Percentiles rank a stretch among this genome's conserved stretches.
Conservation (phyloP, 2,113 vertebrate species). For the Nycticorax nycticorax region DNA sequence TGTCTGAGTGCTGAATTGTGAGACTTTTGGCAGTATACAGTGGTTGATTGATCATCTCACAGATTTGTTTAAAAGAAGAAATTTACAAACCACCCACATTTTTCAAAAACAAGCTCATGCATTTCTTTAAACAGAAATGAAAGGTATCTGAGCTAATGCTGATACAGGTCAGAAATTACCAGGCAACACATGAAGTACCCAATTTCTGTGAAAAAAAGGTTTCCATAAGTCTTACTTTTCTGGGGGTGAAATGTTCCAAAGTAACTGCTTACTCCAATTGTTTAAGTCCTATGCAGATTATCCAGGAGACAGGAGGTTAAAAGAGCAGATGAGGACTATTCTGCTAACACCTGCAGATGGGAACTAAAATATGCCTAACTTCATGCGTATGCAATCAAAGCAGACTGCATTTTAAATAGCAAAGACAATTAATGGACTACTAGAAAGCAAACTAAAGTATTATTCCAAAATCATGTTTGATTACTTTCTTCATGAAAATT, state of each 20-base stretch:
- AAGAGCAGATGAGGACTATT: not conserved
- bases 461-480: not conserved
- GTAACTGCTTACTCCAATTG: not conserved
- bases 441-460: not conserved
- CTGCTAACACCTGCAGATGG: not conserved
- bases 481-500: not conserved
- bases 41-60: not conserved
- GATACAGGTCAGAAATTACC: not conserved
- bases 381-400: not conserved
- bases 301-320: not conserved
- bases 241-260: not conserved
- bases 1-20: not conserved
- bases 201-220: not conserved
- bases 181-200: not conserved
- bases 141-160: not conserved
- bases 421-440: not conserved
- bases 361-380: not conserved
- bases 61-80: conserved; percentile 32
- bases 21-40: not conserved
- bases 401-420: not conserved
- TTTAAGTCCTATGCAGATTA: not conserved
- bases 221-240: not conserved
- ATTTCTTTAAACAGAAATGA: not conserved
- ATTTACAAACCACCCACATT: not conserved
- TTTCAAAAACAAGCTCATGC: not conserved